Percentiles rank a stretch among this genome's conserved stretches.
These are phyloP conservation scores for Gymnoscopelus braueri DNA, from an alignment of 2,797 vertebrate genomes.

Conservation along the genomic window DNA sequence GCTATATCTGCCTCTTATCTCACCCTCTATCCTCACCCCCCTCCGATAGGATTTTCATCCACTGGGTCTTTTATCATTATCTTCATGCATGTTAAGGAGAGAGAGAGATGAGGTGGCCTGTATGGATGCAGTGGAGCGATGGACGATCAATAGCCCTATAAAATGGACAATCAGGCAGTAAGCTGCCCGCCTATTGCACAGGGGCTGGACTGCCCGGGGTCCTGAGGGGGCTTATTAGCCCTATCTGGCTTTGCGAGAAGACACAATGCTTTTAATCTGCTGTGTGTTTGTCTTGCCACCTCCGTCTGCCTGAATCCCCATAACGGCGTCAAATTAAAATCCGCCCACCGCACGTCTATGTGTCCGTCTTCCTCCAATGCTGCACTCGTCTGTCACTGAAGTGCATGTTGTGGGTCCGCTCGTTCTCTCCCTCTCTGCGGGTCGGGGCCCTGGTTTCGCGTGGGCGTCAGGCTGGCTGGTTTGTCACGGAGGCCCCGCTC, in stretches of 20 bases:
- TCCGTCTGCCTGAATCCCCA: conserved; percentile 6
- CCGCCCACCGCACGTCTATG: conserved; percentile 41
- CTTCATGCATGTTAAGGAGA: conserved; percentile 67
- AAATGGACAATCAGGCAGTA: conserved; percentile 67
- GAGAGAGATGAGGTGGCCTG: conserved; percentile 51
- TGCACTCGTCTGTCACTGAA: neutral
- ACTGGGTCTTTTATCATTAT: conserved; percentile 62
- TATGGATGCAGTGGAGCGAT: conserved; percentile 61
- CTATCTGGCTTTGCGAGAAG: conserved; percentile 25
- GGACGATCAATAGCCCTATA: conserved; percentile 74
- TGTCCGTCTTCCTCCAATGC: conserved; percentile 25
- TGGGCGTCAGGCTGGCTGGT: too few species aligned
- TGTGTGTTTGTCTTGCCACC: neutral
- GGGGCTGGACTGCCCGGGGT: conserved; percentile 17
- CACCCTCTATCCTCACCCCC: conserved; percentile 3
- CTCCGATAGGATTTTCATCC: conserved; percentile 59
- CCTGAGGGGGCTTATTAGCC: conserved; percentile 49
- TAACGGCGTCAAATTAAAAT: conserved; percentile 61
- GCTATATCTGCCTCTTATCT: neutral
- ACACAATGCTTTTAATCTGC: conserved; percentile 20
- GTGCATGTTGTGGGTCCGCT: neutral
- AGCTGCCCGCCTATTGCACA: conserved; percentile 22
- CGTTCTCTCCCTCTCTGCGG: neutral
- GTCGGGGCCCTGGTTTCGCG: neutral
- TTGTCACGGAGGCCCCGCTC: too few species aligned